Evolutionary conservation across 2,888 invertebrate species (phyloP).

Genomic region (Pegoplata infirma): DNA sequence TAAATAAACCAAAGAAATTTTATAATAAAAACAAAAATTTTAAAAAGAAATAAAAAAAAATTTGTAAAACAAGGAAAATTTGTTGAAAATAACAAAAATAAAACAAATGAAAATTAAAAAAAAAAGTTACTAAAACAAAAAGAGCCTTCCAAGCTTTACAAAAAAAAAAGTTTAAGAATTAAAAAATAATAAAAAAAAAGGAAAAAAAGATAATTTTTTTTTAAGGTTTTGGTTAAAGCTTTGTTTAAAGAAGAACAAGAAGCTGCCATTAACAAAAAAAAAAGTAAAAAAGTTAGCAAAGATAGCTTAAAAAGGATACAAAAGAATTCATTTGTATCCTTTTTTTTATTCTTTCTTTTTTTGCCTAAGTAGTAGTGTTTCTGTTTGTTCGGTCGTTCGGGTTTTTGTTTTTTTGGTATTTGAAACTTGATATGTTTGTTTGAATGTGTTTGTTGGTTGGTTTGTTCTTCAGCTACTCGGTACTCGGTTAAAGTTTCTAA

Average conservation of each 20-base stretch:
- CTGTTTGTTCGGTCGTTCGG: no score
- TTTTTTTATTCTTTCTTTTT: not conserved
- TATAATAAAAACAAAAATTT: not conserved
- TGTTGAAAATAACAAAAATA: not conserved
- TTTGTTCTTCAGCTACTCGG: no score
- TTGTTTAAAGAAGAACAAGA: not conserved
- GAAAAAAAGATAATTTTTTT: not conserved
- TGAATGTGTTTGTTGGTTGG: no score
- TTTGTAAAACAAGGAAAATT: not conserved
- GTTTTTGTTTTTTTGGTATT: not conserved
- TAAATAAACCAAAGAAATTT: not conserved
- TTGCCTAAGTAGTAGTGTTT: not conserved
- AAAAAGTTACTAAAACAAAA: not conserved
- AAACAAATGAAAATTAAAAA: not conserved
- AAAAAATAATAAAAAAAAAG: not conserved
- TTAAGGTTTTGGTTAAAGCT: slow-evolving; percentile 13
- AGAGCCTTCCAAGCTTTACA: not conserved
- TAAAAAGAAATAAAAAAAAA: not conserved
- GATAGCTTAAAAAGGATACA: slow-evolving; percentile 1
- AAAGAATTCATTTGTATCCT: not conserved
- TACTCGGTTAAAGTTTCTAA: not conserved
- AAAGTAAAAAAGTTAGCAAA: slow-evolving; percentile 27
- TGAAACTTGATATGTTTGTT: not conserved
- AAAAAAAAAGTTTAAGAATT: not conserved
- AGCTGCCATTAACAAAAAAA: not conserved